A percentile compares a stretch with the other conserved stretches of the same genome.
Evolutionary conservation across 2,113 vertebrate genomes (phyloP).

Genomic region (Aegithalos caudatus): DNA sequence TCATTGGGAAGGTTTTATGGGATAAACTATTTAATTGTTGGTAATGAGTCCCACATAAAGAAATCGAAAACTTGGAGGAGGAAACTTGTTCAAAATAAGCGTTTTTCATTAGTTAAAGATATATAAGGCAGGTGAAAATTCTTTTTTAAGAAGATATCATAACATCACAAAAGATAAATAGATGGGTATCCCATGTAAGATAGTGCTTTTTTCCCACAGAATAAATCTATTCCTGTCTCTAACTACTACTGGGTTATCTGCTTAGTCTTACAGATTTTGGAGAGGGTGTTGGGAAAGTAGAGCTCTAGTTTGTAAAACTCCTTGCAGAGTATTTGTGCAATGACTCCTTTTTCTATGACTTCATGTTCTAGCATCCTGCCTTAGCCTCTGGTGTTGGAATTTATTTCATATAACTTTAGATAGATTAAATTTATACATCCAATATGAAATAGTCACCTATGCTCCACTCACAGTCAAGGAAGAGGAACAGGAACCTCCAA

Average conservation of each 20-base stretch:
- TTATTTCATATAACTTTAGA: background rate
- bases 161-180: background rate
- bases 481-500: background rate
- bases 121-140: background rate
- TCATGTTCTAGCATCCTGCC: background rate
- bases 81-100: background rate
- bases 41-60: background rate
- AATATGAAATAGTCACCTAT: background rate
- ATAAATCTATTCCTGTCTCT: background rate
- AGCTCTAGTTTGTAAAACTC: background rate
- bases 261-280: background rate
- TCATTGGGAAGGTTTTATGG: background rate
- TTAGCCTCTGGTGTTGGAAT: background rate
- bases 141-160: background rate
- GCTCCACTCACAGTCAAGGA: background rate
- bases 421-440: background rate
- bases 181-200: background rate
- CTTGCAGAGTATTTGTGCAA: background rate
- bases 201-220: background rate
- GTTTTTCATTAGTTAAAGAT: background rate
- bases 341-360: rapidly evolving
- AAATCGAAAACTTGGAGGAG: background rate
- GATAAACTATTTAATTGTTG: background rate
- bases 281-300: background rate
- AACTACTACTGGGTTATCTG: background rate